Base-by-base conservation (phyloP, 2,888 invertebrate species). In the Hyalella azteca region DNA sequence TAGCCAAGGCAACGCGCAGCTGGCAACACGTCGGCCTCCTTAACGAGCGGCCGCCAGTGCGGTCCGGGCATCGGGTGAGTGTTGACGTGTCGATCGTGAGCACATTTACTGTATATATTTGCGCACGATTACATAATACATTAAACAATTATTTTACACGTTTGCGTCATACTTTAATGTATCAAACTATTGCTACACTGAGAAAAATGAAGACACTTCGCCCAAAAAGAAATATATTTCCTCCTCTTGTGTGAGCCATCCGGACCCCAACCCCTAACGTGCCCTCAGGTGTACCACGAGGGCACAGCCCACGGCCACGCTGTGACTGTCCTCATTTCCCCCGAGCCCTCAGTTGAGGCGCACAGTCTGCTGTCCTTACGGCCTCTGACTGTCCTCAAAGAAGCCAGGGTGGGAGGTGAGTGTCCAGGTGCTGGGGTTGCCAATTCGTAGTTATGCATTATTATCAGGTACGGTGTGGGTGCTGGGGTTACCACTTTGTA, bases 241-340 rank as follows among this genome's bases (percentile, higher is more conserved):
- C n/a, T n/a, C n/a, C n/a, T 45, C 45, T 7, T 45, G 45, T 45
- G 15, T 15, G 45, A 45, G 7, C 15, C 15, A 15, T 15, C 45
- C 9, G 7, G 15, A 45, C 45, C 7, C 45, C 15, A 11, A 15
- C 9, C 45, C 7, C 45, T 45, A 15, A n/a, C 22, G 15, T 26
- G 54, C 54, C 7, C 0, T 13, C 75, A 81, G 19, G 48, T 81
- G 5, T 84, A 81, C 78, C 81, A 84, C 22, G 60, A 2, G 7
- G 84, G 81, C n/a, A 49, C 50, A 5, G 79, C 73, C 1, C 41
- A 66, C 9, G 78, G 79, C 48, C 36, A 48, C 1, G 73, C 78
- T 1, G 82, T 84, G 11, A 82, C 81, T 1, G 76, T 84, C n/a
- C 81, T 84, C 79, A 32, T 84, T 1, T 82, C 84, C 0, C 81